Base-by-base conservation (phyloP, 2,888 invertebrate genomes). In the Callyntrura guangdongensis region DNA sequence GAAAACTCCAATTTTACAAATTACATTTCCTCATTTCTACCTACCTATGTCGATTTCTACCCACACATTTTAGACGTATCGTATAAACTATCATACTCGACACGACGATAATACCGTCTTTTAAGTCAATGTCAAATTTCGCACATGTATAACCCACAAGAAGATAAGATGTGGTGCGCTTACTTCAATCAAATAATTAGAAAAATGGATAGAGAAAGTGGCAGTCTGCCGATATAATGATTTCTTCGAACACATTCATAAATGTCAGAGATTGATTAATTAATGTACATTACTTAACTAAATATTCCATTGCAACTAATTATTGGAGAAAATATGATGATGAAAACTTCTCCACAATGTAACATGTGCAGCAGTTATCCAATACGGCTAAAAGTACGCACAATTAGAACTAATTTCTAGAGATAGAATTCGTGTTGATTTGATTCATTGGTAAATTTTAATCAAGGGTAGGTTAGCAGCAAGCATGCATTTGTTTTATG, bases 381-480 rank as follows among this genome's bases (percentile, higher is more conserved):
- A 25, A 22, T 25, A 64, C 11, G 9, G 25, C 25, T 64, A 17
- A 1, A 61, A 17, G 3, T 12, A 4, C 17, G 17, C 20, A 61
- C 17, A 17, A 61, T 8, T 61, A 36, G 36, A 36, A 36, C 3
- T 36, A 36, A 36, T 36, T 36, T 36, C 36, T 36, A 17, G 20
- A 17, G 17, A 17, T 69, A 47, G 20, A 72, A 9, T 47, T 17
- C 20, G 6, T 72, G 47, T 47, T 47, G 72, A 20, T 72, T 47
- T 72, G 47, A 72, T 72, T 72, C 45, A 72, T 72, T 72, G 17
- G 47, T 72, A 20, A 47, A 72, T 47, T 69, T 14, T 36, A 36
- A 69, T 25, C n/a, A 6, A 47, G 36, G n/a, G n/a, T n/a, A n/a
- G n/a, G 9, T 61, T 61, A 1, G n/a, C 20, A 17, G 17, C 17